A percentile compares a stretch with the other conserved stretches of the same genome.
Conservation (phyloP, 2,797 vertebrate species). For the Pteronotus mesoamericanus region DNA sequence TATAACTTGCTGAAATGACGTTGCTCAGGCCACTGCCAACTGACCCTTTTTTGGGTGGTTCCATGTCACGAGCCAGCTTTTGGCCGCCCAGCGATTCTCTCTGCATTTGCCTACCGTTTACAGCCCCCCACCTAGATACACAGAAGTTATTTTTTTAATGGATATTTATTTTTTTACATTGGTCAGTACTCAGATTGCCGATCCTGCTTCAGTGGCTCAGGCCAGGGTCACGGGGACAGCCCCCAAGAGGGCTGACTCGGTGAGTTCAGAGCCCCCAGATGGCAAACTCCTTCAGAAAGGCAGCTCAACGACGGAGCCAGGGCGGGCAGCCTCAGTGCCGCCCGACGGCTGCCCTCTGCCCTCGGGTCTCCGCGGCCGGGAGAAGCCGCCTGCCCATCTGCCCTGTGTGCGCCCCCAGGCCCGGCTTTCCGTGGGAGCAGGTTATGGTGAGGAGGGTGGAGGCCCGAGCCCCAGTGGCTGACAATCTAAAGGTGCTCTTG, state of each 20-base stretch:
- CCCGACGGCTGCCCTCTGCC: neutral
- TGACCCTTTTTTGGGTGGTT: neutral
- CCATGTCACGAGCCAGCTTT: slow-evolving; percentile 59
- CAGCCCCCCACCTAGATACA: slow-evolving; percentile 18
- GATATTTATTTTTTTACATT: slow-evolving; percentile 77
- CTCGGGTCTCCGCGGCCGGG: neutral
- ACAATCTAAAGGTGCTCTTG: neutral
- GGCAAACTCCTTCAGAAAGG: slow-evolving; percentile 9
- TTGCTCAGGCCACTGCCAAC: slow-evolving; percentile 61
- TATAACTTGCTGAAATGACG: slow-evolving; percentile 57
- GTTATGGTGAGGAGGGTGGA: neutral
- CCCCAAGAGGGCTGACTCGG: neutral
- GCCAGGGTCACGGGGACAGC: neutral
- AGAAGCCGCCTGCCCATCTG: neutral
- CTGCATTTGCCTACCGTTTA: slow-evolving; percentile 39
- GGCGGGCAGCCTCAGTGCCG: neutral
- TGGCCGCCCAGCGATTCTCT: slow-evolving; percentile 17
- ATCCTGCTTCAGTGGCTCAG: neutral
- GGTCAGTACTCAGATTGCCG: slow-evolving; percentile 64
- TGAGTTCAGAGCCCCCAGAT: neutral
- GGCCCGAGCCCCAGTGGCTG: neutral
- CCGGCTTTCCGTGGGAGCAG: neutral
- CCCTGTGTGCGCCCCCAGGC: neutral
- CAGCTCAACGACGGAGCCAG: slow-evolving; percentile 38
- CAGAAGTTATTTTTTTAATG: slow-evolving; percentile 69